phyloP scores from a whole-genome alignment of 92 coral and sea anemone genomes.

The Chrysogorgia sp. region DNA sequence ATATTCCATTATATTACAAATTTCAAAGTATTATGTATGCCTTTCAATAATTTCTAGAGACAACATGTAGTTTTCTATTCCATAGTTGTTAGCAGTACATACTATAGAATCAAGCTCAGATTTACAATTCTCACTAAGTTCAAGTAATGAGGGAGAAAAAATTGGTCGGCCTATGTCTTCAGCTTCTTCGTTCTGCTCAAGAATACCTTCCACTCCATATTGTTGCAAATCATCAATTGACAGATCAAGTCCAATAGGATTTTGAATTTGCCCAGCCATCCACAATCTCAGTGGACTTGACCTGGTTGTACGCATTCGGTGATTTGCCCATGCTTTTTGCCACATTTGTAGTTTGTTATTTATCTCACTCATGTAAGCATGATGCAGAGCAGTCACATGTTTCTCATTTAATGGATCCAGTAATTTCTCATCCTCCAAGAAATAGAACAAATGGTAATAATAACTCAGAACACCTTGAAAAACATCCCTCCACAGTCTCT shows the following conservation, averaged over 20 bases:
- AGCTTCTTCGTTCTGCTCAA: slow-evolving; percentile 21
- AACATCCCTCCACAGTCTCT: slow-evolving; percentile 57
- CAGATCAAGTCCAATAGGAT: slow-evolving; percentile 61
- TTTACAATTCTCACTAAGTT: slow-evolving; percentile 45
- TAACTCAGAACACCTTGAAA: slow-evolving; percentile 41
- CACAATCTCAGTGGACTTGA: slow-evolving; percentile 69
- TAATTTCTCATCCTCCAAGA: slow-evolving; percentile 53
- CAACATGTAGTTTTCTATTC: slow-evolving; percentile 48
- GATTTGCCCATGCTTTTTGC: slow-evolving; percentile 70
- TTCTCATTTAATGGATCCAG: slow-evolving; percentile 59
- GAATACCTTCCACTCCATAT: slow-evolving; percentile 53
- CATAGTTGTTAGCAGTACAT: slow-evolving; percentile 42
- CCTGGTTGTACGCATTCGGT: slow-evolving; percentile 61
- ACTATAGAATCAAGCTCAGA: slow-evolving; percentile 29
- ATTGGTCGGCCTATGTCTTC: slow-evolving; percentile 53
- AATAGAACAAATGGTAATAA: slow-evolving; percentile 51
- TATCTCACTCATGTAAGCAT: slow-evolving; percentile 56
- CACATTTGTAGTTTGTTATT: no score
- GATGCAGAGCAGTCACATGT: slow-evolving; percentile 69
- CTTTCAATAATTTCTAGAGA: slow-evolving; percentile 48
- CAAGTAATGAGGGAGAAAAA: slow-evolving; percentile 44
- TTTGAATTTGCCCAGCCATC: slow-evolving; percentile 69
- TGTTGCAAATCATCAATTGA: slow-evolving; percentile 36
- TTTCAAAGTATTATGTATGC: neutral
- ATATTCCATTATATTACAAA: no score